phyloP scores from a whole-genome alignment of 2,888 invertebrate species.

The Chalcis sispes region DNA sequence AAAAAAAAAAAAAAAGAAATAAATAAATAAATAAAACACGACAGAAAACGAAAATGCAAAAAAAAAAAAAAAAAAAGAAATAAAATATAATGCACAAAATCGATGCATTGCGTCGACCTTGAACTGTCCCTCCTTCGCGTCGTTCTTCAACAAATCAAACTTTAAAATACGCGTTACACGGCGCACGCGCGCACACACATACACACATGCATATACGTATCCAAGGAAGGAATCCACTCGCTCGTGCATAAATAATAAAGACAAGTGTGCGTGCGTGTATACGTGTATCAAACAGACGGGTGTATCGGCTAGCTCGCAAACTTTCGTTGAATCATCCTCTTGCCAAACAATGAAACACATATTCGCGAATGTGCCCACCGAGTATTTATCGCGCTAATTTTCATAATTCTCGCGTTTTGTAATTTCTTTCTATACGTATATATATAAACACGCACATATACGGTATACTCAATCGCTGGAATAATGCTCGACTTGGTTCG shows the following conservation, averaged over 20 bases:
- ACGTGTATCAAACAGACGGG: background rate
- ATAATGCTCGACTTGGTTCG: background rate
- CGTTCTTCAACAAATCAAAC: slow-evolving; percentile 21
- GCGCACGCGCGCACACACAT: background rate
- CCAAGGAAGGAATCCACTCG: background rate
- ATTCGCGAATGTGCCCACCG: background rate
- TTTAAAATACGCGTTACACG: slow-evolving; percentile 10
- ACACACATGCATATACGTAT: background rate
- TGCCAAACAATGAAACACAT: slow-evolving; percentile 38
- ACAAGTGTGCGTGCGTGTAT: slow-evolving; percentile 20
- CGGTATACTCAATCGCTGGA: background rate
- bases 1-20: no score
- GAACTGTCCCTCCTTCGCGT: background rate
- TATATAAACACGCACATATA: background rate
- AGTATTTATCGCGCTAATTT: slow-evolving; percentile 22
- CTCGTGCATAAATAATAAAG: slow-evolving; percentile 40
- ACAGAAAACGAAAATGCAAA: background rate
- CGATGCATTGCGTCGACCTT: slow-evolving; percentile 19
- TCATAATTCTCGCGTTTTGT: slow-evolving; percentile 16
- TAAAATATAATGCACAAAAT: background rate
- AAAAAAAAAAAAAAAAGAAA: background rate
- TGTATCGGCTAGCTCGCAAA: slow-evolving; percentile 2
- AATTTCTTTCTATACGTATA: slow-evolving; percentile 8
- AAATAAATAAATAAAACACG: no score
- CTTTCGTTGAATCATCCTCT: slow-evolving; percentile 48